Percentiles rank a stretch among this genome's conserved stretches.
Conservation (phyloP, 2,113 vertebrate species). For the Phocoena sinus region DNA sequence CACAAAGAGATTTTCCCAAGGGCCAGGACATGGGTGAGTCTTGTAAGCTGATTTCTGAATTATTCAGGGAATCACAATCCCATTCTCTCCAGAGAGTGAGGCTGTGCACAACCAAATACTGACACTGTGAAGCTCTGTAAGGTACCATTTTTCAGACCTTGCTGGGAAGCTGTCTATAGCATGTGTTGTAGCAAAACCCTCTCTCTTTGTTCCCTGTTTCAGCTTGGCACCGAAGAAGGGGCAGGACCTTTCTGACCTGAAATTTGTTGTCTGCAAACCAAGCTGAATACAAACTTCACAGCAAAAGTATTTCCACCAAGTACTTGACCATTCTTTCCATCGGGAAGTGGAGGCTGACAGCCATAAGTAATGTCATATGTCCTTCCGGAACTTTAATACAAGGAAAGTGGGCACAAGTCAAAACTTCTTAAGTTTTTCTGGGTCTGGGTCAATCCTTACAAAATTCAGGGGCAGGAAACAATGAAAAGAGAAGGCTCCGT, state of each 20-base stretch:
- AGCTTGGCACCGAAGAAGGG: background rate
- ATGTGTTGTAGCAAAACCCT: background rate
- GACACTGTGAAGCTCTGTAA: background rate
- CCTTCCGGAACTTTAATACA: background rate
- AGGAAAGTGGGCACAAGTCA: background rate
- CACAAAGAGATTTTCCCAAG: background rate
- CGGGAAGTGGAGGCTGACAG: background rate
- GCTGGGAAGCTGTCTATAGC: background rate
- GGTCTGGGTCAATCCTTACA: constrained; percentile 52
- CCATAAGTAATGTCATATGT: background rate
- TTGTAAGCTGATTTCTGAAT: background rate
- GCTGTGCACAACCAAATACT: background rate
- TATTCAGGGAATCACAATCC: background rate
- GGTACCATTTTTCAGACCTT: background rate
- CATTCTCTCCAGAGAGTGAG: background rate
- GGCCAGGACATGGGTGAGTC: background rate
- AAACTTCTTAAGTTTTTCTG: constrained; percentile 39
- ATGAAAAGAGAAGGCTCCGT: background rate
- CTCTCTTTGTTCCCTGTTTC: background rate
- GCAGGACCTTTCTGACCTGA: background rate
- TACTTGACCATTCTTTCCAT: background rate
- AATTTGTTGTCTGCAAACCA: background rate
- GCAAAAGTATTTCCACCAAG: background rate
- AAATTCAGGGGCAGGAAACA: constrained; percentile 20
- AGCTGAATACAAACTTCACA: background rate